phyloP scores from a whole-genome alignment of 35 echinoderm and acorn worm genomes.

The Nesometra sesokonis region DNA sequence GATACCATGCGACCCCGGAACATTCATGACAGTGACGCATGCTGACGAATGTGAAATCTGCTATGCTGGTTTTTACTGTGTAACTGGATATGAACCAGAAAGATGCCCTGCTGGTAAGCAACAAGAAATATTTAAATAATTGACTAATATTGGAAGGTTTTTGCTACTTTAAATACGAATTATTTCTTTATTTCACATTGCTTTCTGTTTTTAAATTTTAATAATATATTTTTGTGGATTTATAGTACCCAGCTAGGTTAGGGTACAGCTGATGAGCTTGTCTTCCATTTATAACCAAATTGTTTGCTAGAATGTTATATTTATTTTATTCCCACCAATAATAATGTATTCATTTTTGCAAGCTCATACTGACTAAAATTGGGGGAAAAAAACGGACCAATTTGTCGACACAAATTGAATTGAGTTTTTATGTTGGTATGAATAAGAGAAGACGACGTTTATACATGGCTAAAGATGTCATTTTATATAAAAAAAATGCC shows the following conservation, averaged over 20 bases:
- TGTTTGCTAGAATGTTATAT: too few species aligned
- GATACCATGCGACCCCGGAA: slow-evolving; percentile 72
- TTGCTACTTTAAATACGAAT: background rate
- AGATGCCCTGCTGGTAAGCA: slow-evolving; percentile 62
- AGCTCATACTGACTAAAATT: too few species aligned
- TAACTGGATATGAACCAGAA: slow-evolving; percentile 86
- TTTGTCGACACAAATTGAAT: too few species aligned
- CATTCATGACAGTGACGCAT: slow-evolving; percentile 78
- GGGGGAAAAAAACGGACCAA: too few species aligned
- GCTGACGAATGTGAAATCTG: slow-evolving; percentile 64
- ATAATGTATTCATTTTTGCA: too few species aligned
- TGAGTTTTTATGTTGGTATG: too few species aligned
- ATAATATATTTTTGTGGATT: background rate
- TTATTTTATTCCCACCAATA: too few species aligned
- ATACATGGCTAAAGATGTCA: too few species aligned
- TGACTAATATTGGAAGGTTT: too few species aligned
- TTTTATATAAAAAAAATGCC: too few species aligned
- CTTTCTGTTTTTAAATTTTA: background rate
- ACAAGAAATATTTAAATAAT: background rate
- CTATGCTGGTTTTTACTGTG: slow-evolving; percentile 59
- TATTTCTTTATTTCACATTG: background rate
- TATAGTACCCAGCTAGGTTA: background rate
- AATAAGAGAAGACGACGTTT: too few species aligned
- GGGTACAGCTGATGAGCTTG: background rate
- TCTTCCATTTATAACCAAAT: too few species aligned